Evolutionary conservation across 2,113 vertebrate species (phyloP).

Genomic region (Xenopus laevis): DNA sequence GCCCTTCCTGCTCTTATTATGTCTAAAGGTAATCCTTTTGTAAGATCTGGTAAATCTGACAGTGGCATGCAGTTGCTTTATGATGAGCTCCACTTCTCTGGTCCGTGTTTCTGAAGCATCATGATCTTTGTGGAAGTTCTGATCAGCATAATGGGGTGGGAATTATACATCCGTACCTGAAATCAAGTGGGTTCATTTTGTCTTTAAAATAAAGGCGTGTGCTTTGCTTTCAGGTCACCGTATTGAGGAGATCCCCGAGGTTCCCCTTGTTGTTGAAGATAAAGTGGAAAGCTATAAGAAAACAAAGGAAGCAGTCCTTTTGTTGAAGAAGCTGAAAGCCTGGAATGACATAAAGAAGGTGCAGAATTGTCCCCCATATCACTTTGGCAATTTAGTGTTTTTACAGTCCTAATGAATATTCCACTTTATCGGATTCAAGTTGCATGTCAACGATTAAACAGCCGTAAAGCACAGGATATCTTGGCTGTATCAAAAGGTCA

Average conservation of each 20-base stretch:
- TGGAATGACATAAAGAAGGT: slow-evolving; percentile 99
- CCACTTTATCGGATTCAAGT: too few species aligned
- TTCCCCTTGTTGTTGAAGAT: slow-evolving; percentile 94
- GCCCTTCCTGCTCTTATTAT: slow-evolving; percentile 91
- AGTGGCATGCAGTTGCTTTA: not conserved
- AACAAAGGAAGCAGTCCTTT: slow-evolving; percentile 94
- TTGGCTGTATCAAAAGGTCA: too few species aligned
- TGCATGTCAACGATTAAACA: too few species aligned
- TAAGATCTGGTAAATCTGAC: not conserved
- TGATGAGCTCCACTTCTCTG: slow-evolving; percentile 14
- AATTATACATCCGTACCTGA: too few species aligned
- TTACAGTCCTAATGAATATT: too few species aligned
- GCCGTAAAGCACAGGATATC: too few species aligned
- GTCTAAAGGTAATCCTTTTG: slow-evolving; percentile 76
- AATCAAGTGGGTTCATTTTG: too few species aligned
- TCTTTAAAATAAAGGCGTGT: too few species aligned
- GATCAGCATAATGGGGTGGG: not conserved
- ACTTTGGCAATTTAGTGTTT: too few species aligned
- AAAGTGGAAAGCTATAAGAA: slow-evolving; percentile 98
- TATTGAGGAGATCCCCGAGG: slow-evolving; percentile 95
- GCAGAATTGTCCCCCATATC: slow-evolving; percentile 6
- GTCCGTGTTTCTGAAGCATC: slow-evolving; percentile 1
- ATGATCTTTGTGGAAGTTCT: slow-evolving; percentile 18
- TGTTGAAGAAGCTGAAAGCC: slow-evolving; percentile 95
- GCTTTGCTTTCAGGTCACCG: slow-evolving; percentile 75